Base-by-base conservation (phyloP, 2,797 vertebrate species). In the Brachyrhaphis roseni region DNA sequence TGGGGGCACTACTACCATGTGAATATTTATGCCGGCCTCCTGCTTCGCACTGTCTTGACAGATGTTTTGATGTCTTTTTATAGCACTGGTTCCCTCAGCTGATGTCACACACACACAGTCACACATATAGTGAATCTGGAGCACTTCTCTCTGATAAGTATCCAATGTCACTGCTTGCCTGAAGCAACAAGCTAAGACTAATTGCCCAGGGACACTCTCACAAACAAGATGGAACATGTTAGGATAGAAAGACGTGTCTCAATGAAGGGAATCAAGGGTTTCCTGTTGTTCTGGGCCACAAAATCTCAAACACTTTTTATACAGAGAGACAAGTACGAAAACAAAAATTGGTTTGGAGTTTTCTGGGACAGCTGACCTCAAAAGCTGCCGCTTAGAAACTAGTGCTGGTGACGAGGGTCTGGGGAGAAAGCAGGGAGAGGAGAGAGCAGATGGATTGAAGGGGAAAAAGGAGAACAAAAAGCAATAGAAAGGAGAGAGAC, bases 61-160 rank as follows among this genome's bases (percentile, higher is more conserved):
- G 83, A 92, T 91, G 89, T 90, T 91, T 89, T 83, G 86, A 94
- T 90, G 85, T 91, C 74, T 95, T 92, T 95, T 93, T 90, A 89
- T 91, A 91, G 90, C 41, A 0, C 75, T 73, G 82, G 84, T 85
- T 82, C 87, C 86, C 89, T 85, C 85, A 26, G 5, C 81, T 70
- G 75, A 84, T 75, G 71, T 81, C 82, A 75, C 80, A 84, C 82
- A 51, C 62, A 43, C n/a, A 75, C 72, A 78, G 26, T 20, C 81
- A 76, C 82, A 84, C 82, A 47, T 36, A 26, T 34, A 75, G 76
- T 75, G 16, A 84, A 85, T 90, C 82, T 89, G 86, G 84, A 89
- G 80, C 87, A 86, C 74, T 85, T 87, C 75, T 88, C 85, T 90
- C 81, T 84, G 84, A 90, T 86, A 90, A 86, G 86, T 80, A 77